Conservation (phyloP, 2,113 vertebrate genomes). For the Festucalex cinctus region DNA sequence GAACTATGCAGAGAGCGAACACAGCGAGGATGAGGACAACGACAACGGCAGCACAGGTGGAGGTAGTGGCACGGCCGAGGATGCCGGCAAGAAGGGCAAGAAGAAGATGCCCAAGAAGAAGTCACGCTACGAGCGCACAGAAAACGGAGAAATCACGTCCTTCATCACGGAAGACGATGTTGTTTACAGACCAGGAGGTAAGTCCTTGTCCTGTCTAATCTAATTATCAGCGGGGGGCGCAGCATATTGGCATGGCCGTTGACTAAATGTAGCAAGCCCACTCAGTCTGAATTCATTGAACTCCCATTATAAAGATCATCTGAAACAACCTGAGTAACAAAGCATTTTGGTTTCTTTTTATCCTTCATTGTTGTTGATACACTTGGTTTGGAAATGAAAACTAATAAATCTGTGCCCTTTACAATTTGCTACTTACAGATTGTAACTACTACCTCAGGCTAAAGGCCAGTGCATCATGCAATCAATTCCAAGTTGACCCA, state of each 20-base stretch:
- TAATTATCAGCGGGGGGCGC: not conserved
- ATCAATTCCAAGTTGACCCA: constrained; percentile 60
- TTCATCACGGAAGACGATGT: constrained; percentile 95
- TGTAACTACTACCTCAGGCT: constrained; percentile 32
- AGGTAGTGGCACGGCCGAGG: constrained; percentile 78
- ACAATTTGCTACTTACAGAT: constrained; percentile 12
- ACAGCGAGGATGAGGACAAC: constrained; percentile 96
- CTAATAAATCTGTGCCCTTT: constrained; percentile 7
- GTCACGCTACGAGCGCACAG: constrained; percentile 90
- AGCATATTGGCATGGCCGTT: not conserved
- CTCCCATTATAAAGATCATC: not conserved
- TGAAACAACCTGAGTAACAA: not conserved
- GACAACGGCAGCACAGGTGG: constrained; percentile 82
- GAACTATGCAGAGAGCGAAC: constrained; percentile 98
- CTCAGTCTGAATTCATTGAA: not conserved
- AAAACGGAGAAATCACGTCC: constrained; percentile 93
- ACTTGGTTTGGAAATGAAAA: constrained; percentile 8
- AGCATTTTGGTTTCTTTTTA: not conserved
- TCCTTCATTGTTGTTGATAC: not conserved
- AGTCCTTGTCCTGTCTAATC: constrained; percentile 39
- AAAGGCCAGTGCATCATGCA: constrained; percentile 47
- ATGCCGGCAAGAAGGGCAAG: constrained; percentile 89
- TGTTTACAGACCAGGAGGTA: constrained; percentile 94
- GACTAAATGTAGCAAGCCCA: not conserved
- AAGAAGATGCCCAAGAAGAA: constrained; percentile 98